Conservation (phyloP, 2,888 invertebrate genomes). For the Melanchra persicariae region DNA sequence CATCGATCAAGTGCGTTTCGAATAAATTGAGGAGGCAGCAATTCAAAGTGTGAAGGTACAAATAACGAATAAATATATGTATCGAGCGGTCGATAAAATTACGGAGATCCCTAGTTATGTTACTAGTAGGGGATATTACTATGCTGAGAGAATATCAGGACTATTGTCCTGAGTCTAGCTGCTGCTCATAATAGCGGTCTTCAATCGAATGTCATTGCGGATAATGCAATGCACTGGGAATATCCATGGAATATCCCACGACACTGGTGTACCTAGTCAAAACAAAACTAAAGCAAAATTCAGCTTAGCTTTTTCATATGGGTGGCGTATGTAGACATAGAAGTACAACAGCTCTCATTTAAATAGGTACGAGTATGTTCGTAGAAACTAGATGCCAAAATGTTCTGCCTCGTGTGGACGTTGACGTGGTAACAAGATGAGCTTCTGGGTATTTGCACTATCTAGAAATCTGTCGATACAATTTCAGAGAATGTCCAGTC, state of each 20-base stretch:
- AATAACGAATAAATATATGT: neutral
- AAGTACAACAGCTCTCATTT: too few species aligned
- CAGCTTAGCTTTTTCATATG: neutral
- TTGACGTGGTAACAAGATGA: conserved; percentile 1
- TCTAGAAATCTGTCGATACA: conserved; percentile 17
- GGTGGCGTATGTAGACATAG: too few species aligned
- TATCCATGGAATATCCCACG: conserved; percentile 26
- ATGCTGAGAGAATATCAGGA: neutral
- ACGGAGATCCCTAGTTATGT: neutral
- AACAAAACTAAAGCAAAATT: conserved; percentile 1
- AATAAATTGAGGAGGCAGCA: conserved; percentile 46
- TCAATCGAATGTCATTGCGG: conserved; percentile 32
- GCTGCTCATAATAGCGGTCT: neutral
- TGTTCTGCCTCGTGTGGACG: neutral
- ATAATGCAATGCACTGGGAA: conserved; percentile 24
- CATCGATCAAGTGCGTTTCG: conserved; percentile 52
- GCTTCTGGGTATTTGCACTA: neutral
- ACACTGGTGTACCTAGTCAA: neutral
- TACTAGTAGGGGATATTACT: neutral
- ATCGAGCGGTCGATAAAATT: conserved; percentile 1
- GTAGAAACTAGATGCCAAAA: neutral
- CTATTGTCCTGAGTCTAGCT: neutral
- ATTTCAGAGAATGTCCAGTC: conserved; percentile 14
- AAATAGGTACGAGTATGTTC: neutral
- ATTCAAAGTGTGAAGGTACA: conserved; percentile 4